Evolutionary conservation across 92 coral and sea anemone genomes (phyloP), one percentile per base, ranked within the genome.

Genomic region (Epizoanthus illoricatus): DNA sequence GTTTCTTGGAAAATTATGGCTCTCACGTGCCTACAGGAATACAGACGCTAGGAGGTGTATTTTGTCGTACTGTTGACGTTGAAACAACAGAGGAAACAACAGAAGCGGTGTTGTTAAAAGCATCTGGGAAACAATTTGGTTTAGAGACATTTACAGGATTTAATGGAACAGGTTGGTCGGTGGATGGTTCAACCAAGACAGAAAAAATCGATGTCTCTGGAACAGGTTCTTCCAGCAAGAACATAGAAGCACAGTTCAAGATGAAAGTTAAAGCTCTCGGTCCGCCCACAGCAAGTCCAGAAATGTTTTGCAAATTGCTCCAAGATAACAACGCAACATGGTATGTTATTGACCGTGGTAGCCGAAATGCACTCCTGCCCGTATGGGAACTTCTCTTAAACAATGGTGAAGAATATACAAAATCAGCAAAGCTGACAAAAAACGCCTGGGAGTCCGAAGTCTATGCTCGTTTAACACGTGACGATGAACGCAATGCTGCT

Each of bases 21-120:
- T 75, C 80, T 41, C 80, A 75, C 12, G 67, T 75, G 68, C 40
- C 80, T 12, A 69, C 80, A 17, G 80, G 80, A 59, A 24, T 39
- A 18, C 80, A 75, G 67, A 75, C 69, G 21, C 59, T 75, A 28
- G 80, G 80, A 0, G 80, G 80, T 39, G 68, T 59, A 33, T 75
- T 33, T 40, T 75, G 59, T 54, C 59, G 56, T 19, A 59, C 68
- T 59, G 56, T 75, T 16, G 23, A 59, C 39, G 80, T 75, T 15
- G 61, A 65, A 16, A 75, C 80, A 36, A 75, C 59, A 16, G 68
- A 75, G 61, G 69, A 75, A 59, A 39, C 36, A 58, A 67, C 59
- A 59, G 65, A 36, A 59, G 4, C 69, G 13, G 10, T 4, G 36
- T 66, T 75, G 28, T 41, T 58, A 36, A 39, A 59, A 58, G 67